Evolutionary conservation across 2,797 vertebrate species (phyloP).

Genomic region (Phalanger gymnotis): DNA sequence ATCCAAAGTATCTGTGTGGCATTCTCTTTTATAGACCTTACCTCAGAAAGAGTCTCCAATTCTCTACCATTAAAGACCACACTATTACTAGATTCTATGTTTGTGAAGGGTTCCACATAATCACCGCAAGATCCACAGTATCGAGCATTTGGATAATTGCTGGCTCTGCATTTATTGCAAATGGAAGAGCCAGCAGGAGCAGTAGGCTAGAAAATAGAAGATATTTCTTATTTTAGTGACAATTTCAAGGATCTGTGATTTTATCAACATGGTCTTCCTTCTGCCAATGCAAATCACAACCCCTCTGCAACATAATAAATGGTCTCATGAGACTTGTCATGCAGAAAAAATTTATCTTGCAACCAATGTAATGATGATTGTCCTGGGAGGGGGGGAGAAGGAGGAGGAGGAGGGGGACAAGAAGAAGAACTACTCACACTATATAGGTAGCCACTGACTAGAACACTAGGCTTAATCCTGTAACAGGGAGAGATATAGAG

Average conservation of each 20-base stretch:
- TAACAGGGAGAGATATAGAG: no score
- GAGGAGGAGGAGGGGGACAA: no score
- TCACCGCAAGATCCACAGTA: constrained; percentile 90
- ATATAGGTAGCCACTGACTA: no score
- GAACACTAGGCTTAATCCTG: no score
- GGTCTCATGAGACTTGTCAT: neutral
- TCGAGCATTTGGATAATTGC: constrained; percentile 84
- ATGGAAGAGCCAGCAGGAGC: constrained; percentile 80
- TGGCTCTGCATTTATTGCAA: constrained; percentile 90
- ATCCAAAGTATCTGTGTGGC: neutral
- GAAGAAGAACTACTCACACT: no score
- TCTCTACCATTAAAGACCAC: constrained; percentile 38
- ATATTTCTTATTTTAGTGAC: constrained; percentile 18
- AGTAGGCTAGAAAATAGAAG: constrained; percentile 78
- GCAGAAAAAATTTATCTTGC: neutral
- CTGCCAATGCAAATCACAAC: neutral
- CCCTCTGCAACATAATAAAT: neutral
- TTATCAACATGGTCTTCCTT: neutral
- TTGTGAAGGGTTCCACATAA: constrained; percentile 83
- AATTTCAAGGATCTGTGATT: neutral
- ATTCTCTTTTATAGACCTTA: constrained; percentile 66
- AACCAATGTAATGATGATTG: neutral
- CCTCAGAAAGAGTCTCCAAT: constrained; percentile 70
- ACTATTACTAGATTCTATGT: constrained; percentile 45
- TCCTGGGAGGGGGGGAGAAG: neutral